Conservation (phyloP, 2,797 vertebrate species). For the Sebastes cheni region DNA sequence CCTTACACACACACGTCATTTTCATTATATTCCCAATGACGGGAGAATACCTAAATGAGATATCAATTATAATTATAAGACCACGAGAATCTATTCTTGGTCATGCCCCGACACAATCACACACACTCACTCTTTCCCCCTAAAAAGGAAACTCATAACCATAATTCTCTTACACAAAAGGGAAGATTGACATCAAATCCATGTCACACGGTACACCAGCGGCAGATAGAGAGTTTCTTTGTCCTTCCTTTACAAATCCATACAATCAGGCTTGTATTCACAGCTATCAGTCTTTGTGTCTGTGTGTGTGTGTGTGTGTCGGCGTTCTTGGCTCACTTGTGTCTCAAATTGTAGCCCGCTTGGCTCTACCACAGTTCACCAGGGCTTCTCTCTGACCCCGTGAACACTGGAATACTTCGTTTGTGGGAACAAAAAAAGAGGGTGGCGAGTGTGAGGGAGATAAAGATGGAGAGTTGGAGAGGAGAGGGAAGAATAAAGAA, state of each 20-base stretch:
- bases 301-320: background rate
- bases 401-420: background rate
- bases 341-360: conserved; percentile 28
- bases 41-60: conserved; percentile 59
- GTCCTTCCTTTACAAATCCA: conserved; percentile 40
- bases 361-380: conserved; percentile 18
- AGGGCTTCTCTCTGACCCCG: conserved; percentile 9
- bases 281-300: conserved; percentile 21
- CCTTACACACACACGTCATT: background rate
- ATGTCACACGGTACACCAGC: conserved; percentile 14
- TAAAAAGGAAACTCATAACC: conserved; percentile 12
- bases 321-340: background rate
- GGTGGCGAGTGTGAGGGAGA: background rate
- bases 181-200: conserved; percentile 44
- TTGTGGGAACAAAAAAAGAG: background rate
- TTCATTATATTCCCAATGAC: conserved; percentile 46
- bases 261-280: conserved; percentile 60
- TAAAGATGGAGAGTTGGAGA: background rate
- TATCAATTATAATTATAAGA: conserved; percentile 62
- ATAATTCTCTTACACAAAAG: conserved; percentile 47
- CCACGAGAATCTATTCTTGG: conserved; percentile 20
- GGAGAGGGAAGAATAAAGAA: background rate
- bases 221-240: conserved; percentile 37
- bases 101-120: background rate
- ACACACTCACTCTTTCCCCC: background rate